Evolutionary conservation across 1,140 invertebrate species (phyloP), one percentile per base, ranked within the genome.

Genomic region (Drosophila nikananu): DNA sequence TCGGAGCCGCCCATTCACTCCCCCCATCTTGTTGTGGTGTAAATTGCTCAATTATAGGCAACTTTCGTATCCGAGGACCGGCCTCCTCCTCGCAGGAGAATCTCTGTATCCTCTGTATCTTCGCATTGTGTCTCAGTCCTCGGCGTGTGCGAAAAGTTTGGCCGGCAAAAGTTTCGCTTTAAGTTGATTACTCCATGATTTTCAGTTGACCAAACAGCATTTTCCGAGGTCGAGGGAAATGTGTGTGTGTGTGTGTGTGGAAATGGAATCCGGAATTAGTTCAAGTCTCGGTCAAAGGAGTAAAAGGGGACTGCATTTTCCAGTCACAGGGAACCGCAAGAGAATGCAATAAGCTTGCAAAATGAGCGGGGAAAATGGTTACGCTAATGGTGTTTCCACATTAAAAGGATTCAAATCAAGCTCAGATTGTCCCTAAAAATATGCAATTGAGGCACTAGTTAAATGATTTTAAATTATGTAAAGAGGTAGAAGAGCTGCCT

Each of bases 11-110:
- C 48, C 64, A 63, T 15, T 12, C 21, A 19, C 15, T 41, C 39
- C 8, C 32, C 51, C 32, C 41, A 73, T 73, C 71, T 79, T 81
- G 77, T 90, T 81, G 78, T 84, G 84, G 86, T 90, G 86, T 75
- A 84, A 90, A 89, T 84, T 89, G 84, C 86, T 89, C 84, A 89
- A 89, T 89, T 89, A 89, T 90, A 76, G 81, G 70, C 86, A 80
- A 75, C 75, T 66, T 66, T 78, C 49, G 42, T 59, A 49, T 32
- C 66, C 23, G n/a, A 5, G 21, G 44, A 52, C 19, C 30, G 19
- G 19, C 52, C 52, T 17, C 30, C 30, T 9, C 52, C 52, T 17
- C 30, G 19, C 5, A 10, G 19, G 19, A 19, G 13, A 12, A 70
- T 59, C 52, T 52, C 23, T 61, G 67, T 61, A 70, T 70, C 61